Evolutionary conservation across 2,797 vertebrate species (phyloP).

Genomic region (Emys orbicularis): DNA sequence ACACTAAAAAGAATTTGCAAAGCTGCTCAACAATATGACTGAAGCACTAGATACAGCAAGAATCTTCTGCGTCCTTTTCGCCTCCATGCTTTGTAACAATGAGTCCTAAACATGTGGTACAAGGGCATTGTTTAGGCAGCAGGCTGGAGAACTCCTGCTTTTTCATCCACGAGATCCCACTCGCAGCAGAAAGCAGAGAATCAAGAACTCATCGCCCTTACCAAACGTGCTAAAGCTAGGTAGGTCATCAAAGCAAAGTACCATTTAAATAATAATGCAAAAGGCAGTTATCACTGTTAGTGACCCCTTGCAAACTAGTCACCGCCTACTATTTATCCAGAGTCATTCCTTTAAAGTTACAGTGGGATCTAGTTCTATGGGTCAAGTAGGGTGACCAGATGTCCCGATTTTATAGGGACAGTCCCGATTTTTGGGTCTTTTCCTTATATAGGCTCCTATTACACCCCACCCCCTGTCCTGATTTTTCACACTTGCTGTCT

Average conservation of each 20-base stretch:
- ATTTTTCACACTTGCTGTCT: too few relatives aligned
- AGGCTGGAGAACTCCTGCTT: neutral
- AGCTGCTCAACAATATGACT: neutral
- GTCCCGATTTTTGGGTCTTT: too few relatives aligned
- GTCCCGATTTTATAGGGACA: too few relatives aligned
- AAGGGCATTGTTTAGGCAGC: neutral
- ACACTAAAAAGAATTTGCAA: neutral
- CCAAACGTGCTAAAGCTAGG: neutral
- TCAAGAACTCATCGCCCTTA: neutral
- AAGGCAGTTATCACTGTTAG: neutral
- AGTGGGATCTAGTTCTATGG: neutral
- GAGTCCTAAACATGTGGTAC: neutral
- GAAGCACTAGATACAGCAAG: neutral
- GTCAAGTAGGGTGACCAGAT: too few relatives aligned
- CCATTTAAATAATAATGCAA: neutral
- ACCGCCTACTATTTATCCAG: neutral
- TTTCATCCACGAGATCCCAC: neutral
- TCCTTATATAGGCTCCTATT: too few relatives aligned
- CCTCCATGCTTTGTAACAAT: neutral
- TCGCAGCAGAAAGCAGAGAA: rapidly evolving
- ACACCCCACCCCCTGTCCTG: too few relatives aligned
- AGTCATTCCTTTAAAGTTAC: neutral
- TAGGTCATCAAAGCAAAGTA: neutral
- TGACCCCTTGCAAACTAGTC: neutral
- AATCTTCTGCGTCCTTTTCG: rapidly evolving